A percentile compares a stretch with the other conserved stretches of the same genome.
Conservation (phyloP, 1,140 invertebrate genomes). For the Leptinotarsa lineolata region DNA sequence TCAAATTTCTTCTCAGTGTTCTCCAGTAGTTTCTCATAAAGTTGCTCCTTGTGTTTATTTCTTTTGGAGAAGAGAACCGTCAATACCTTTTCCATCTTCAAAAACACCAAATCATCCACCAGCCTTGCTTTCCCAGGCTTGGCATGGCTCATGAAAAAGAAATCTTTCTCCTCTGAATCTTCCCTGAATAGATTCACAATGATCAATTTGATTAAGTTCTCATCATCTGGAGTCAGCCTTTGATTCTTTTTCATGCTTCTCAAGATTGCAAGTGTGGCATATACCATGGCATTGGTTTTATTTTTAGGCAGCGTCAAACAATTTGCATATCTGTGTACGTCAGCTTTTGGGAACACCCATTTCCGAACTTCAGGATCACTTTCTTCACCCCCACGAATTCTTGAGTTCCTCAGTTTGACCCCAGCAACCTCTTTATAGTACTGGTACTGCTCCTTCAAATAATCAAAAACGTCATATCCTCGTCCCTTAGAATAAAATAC, state of each 20-base stretch:
- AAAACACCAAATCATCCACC: constrained; percentile 13
- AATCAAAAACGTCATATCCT: constrained; percentile 26
- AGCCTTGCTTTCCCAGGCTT: not conserved
- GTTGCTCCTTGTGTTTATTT: not conserved
- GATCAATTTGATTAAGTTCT: constrained; percentile 2
- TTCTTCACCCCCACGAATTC: constrained; percentile 9
- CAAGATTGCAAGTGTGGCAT: not conserved
- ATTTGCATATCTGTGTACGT: constrained; percentile 34
- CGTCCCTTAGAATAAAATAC: constrained; percentile 30
- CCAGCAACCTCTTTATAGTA: constrained; percentile 35
- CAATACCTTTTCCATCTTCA: constrained; percentile 17
- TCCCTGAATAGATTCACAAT: not conserved
- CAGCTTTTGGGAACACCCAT: constrained; percentile 32
- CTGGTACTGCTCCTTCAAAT: constrained; percentile 31
- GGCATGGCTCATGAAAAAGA: constrained; percentile 3
- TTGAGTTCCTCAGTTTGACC: constrained; percentile 14
- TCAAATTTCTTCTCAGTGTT: not conserved
- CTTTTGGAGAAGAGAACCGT: not conserved
- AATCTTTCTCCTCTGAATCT: not conserved
- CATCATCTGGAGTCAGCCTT: not conserved
- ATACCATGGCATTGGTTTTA: constrained; percentile 17
- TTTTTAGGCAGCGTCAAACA: constrained; percentile 30
- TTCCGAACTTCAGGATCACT: not conserved
- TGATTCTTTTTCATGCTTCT: constrained; percentile 1
- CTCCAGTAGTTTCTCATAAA: not conserved